Evolutionary conservation across 1,140 invertebrate genomes (phyloP), one percentile per base, ranked within the genome.

Genomic region (Brachionus rubens): DNA sequence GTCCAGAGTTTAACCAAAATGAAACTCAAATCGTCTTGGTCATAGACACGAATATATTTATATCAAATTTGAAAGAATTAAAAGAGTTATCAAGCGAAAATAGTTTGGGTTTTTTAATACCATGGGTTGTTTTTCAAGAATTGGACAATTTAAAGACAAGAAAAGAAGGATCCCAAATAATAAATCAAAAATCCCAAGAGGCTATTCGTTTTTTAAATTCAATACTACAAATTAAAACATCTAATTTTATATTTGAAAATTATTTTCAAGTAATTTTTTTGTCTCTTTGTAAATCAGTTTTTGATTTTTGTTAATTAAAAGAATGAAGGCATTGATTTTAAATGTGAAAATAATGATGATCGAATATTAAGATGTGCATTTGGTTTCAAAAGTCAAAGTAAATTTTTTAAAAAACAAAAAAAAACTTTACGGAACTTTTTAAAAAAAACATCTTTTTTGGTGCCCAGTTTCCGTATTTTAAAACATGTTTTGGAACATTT

Each of bases 111-210:
- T 43, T 65, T 26, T 65, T 14, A 10, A 19, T 72, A 26, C 68
- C 68, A 41, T 72, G 68, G 68, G 33, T 72, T 4, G 68, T 72
- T 24, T 16, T 65, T 10, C 59, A 65, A 28, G 59, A 65, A 41
- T 65, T 65, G 19, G 59, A 65, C 26, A 21, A 65, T 43, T 65
- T 65, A 65, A 65, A 65, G 41, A 65, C 5, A 10, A 65, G 43
- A 65, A 43, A 65, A 46, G 21, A 65, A 21, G 9, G 43, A 24
- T 0, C 19, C n/a, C 12, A 14, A 26, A 9, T 26, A 19, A 65
- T 65, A 12, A 65, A 24, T 36, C 16, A 65, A 24, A 65, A 43
- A 43, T n/a, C 59, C 7, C 36, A 65, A 26, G 40, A 65, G 43
- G 36, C 59, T 14, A 65, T 65, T 21, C 21, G 12, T 43, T 65